These are phyloP conservation scores for Formica exsecta DNA, from an alignment of 1,140 invertebrate genomes.

Conservation along the genomic window DNA sequence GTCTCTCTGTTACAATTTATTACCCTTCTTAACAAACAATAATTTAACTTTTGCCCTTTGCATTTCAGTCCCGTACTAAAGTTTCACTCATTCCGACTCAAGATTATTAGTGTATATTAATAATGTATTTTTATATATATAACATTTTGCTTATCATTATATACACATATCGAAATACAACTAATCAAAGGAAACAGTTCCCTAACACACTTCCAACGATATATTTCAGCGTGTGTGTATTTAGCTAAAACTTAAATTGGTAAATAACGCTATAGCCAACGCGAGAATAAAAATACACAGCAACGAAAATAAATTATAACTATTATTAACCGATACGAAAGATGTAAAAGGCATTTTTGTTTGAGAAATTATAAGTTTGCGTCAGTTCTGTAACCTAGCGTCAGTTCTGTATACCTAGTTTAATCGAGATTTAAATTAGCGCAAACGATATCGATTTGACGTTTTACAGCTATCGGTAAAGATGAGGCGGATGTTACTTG, in stretches of 20 bases:
- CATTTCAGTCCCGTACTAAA: background rate
- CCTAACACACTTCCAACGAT: slow-evolving; percentile 33
- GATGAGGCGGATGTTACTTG: slow-evolving; percentile 38
- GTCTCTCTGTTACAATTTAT: background rate
- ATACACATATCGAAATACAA: slow-evolving; percentile 82
- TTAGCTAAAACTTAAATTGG: slow-evolving; percentile 50
- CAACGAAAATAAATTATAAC: slow-evolving; percentile 51
- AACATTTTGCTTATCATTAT: slow-evolving; percentile 84
- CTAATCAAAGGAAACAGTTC: slow-evolving; percentile 59
- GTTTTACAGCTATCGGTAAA: slow-evolving; percentile 2
- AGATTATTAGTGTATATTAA: slow-evolving; percentile 80
- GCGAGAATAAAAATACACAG: slow-evolving; percentile 36
- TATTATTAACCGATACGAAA: slow-evolving; percentile 44
- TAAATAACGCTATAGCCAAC: slow-evolving; percentile 55
- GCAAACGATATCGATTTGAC: slow-evolving; percentile 10
- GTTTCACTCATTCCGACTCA: background rate
- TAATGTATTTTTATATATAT: slow-evolving; percentile 82
- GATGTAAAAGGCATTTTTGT: slow-evolving; percentile 29
- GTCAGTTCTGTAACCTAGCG: slow-evolving; percentile 38
- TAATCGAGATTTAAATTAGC: slow-evolving; percentile 44
- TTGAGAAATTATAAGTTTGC: slow-evolving; percentile 26
- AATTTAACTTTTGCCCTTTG: slow-evolving; percentile 17
- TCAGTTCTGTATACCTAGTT: slow-evolving; percentile 46
- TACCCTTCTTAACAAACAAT: background rate
- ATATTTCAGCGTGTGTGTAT: background rate